Percentiles rank a stretch among this genome's conserved stretches.
phyloP scores from a whole-genome alignment of 2,888 invertebrate species.

The Caenorhabditis sulstoni region DNA sequence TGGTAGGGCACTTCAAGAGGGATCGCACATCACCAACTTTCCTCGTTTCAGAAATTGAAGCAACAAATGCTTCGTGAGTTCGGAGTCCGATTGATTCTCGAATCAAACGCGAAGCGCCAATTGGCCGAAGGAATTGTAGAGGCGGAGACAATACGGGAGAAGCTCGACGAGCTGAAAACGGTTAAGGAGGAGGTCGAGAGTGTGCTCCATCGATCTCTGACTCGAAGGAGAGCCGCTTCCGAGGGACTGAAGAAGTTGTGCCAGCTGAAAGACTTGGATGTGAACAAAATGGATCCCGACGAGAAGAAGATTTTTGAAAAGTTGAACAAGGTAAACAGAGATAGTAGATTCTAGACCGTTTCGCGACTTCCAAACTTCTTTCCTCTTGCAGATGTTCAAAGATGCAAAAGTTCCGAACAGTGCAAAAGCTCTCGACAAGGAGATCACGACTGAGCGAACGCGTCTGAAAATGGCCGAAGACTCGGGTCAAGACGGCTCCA shows the following conservation, averaged over 20 bases:
- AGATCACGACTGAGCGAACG: conserved; percentile 57
- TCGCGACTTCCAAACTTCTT: too few relatives aligned
- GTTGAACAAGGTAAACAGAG: too few relatives aligned
- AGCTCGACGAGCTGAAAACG: conserved; percentile 6
- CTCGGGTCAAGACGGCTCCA: conserved; percentile 37
- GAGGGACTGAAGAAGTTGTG: conserved; percentile 25
- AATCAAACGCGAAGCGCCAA: neutral
- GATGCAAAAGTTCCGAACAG: conserved; percentile 59
- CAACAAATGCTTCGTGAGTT: too few relatives aligned
- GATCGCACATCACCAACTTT: too few relatives aligned
- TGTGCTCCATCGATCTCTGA: neutral
- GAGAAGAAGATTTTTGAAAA: conserved; percentile 52
- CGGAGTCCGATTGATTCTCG: neutral
- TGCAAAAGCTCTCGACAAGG: conserved; percentile 49
- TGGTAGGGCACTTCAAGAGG: too few relatives aligned
- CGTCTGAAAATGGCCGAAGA: conserved; percentile 45
- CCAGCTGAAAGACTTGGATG: conserved; percentile 17
- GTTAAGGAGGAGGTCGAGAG: conserved; percentile 15
- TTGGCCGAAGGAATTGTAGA: neutral
- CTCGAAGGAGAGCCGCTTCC: conserved; percentile 2
- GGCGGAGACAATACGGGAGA: neutral
- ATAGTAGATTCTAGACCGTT: too few relatives aligned
- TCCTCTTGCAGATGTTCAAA: conserved; percentile 25
- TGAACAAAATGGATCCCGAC: conserved; percentile 33
- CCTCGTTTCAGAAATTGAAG: too few relatives aligned